phyloP scores from a whole-genome alignment of 2,113 vertebrate species.

The Ivindomyrus marchei region DNA sequence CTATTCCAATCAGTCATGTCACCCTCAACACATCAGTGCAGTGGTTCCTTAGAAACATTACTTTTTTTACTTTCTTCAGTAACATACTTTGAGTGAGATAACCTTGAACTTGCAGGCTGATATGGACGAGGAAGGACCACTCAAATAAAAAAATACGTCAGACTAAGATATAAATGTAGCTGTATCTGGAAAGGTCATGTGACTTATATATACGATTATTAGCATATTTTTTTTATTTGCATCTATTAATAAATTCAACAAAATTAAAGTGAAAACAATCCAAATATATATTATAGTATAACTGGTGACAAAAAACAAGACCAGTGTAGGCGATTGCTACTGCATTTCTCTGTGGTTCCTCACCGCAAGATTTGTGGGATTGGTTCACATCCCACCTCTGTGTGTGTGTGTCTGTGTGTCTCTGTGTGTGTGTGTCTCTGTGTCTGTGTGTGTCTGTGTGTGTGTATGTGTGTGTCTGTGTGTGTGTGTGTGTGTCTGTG shows the following conservation, averaged over 20 bases:
- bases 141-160: background rate
- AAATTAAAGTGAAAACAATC: background rate
- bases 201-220: background rate
- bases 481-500: background rate
- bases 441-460: background rate
- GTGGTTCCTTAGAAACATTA: background rate
- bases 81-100: background rate
- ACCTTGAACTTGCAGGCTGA: background rate
- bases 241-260: background rate
- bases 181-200: background rate
- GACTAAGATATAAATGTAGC: background rate
- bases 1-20: background rate
- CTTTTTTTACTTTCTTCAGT: background rate
- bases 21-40: background rate
- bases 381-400: background rate
- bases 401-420: background rate
- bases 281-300: background rate
- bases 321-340: background rate
- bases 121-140: background rate
- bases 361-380: background rate
- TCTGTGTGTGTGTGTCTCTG: background rate
- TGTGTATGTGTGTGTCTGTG: background rate
- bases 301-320: background rate
- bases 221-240: background rate
- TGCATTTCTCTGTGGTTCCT: background rate